These are phyloP conservation scores for Melieria picta DNA, from an alignment of 2,888 invertebrate genomes.

Conservation along the genomic window DNA sequence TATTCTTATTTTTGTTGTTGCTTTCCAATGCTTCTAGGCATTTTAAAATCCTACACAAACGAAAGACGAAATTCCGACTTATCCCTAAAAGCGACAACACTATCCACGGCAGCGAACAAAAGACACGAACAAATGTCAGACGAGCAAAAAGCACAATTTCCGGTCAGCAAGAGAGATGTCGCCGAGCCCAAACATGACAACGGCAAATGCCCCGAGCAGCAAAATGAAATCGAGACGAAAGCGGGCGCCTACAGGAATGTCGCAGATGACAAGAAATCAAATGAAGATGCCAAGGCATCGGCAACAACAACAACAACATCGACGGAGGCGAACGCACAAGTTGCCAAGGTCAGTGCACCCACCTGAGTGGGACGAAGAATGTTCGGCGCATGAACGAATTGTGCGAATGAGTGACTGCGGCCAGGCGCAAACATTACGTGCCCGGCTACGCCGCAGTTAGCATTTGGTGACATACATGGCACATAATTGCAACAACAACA, in stretches of 20 bases:
- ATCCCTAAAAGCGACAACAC: constrained; percentile 50
- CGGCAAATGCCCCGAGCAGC: constrained; percentile 35
- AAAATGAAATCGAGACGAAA: constrained; percentile 11
- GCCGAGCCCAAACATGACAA: constrained; percentile 19
- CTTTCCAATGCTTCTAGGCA: constrained; percentile 37
- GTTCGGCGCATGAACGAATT: neutral
- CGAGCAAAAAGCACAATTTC: constrained; percentile 40
- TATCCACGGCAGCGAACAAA: constrained; percentile 49
- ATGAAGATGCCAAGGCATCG: constrained; percentile 26
- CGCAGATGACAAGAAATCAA: constrained; percentile 16
- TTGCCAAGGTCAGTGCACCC: constrained; percentile 11
- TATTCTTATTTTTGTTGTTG: neutral
- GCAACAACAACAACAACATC: constrained; percentile 34
- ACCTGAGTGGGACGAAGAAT: constrained; percentile 37
- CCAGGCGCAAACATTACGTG: too few species aligned
- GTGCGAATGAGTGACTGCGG: too few species aligned
- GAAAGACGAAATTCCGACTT: constrained; percentile 61
- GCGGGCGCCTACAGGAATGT: constrained; percentile 33
- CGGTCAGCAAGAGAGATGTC: constrained; percentile 29
- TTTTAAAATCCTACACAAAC: constrained; percentile 44
- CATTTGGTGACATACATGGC: too few species aligned
- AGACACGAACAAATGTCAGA: constrained; percentile 48
- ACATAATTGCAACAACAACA: neutral
- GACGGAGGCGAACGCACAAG: neutral
- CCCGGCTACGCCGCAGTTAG: too few species aligned